Evolutionary conservation across 2,113 vertebrate species (phyloP).

Genomic region (Columba janthina): DNA sequence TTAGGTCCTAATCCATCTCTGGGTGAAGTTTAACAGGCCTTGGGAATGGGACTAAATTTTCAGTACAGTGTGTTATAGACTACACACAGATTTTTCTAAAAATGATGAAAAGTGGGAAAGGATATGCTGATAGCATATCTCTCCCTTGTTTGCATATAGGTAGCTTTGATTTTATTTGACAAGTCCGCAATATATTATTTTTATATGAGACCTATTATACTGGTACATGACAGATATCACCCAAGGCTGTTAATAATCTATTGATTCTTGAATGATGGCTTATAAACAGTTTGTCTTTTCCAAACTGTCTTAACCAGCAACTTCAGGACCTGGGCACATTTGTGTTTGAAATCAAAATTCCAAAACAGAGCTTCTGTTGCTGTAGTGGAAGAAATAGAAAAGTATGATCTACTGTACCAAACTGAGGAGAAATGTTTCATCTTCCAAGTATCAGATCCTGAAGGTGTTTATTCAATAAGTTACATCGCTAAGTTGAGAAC

Average conservation of each 20-base stretch:
- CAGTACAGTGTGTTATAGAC: background rate
- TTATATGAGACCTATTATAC: background rate
- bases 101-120: background rate
- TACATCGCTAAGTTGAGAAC: background rate
- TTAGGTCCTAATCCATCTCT: background rate
- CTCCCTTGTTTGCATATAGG: background rate
- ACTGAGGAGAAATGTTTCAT: background rate
- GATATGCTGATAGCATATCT: background rate
- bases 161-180: background rate
- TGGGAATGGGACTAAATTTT: background rate
- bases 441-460: background rate
- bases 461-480: background rate
- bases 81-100: background rate
- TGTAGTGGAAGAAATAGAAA: background rate
- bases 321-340: background rate
- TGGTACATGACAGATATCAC: background rate
- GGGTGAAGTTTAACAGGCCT: background rate
- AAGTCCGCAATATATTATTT: background rate
- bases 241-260: background rate
- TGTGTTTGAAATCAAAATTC: background rate
- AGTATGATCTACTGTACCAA: background rate
- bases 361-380: background rate
- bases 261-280: background rate
- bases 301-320: background rate
- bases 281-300: background rate